Evolutionary conservation across 1,140 invertebrate species (phyloP), one percentile per base, ranked within the genome.

Genomic region (Drosophila nigrodunni): DNA sequence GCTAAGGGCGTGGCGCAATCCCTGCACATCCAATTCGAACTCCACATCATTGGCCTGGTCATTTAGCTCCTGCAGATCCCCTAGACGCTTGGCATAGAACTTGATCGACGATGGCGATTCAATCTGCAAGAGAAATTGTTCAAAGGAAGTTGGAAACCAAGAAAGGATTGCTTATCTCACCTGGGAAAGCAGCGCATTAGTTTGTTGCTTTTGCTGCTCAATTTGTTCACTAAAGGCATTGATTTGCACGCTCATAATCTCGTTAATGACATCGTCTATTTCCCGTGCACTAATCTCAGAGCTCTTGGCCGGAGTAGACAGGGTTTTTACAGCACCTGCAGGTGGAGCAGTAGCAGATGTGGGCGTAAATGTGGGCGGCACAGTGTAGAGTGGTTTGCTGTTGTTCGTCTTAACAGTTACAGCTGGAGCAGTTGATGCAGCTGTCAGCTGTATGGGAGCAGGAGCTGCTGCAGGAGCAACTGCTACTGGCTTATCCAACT

Each of bases 191-290:
- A 94, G 77, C 34, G 92, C 86, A 35, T 80, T 91, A 0, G 93
- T 93, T 57, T 93, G 92, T 2, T 93, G 86, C 59, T 94, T 92
- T 65, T 96, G 93, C 44, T 94, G 93, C 69, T 93, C 93, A 2
- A 96, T 77, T 81, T 96, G 95, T 66, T 93, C 91, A 74, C 95
- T 94, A 80, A 96, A 95, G 46, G 94, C 93, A 25, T 93, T 92
- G 2, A 95, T 94, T 93, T 96, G 94, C 21, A 93, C 80, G 18
- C 90, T 83, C 62, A 92, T 92, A 44, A 93, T 89, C 55, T 90
- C 80, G 1, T 66, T 75, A n/a, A 92, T 82, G 7, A 92, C 77
- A 43, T 90, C 79, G 21, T 80, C 71, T 18, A 80, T 46, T 46
- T 77, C 82, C 10, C 75, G 46, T 6, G 57, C 50, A 13, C 25